Conservation (phyloP, 2,888 invertebrate genomes). For the Nycteola revayana region DNA sequence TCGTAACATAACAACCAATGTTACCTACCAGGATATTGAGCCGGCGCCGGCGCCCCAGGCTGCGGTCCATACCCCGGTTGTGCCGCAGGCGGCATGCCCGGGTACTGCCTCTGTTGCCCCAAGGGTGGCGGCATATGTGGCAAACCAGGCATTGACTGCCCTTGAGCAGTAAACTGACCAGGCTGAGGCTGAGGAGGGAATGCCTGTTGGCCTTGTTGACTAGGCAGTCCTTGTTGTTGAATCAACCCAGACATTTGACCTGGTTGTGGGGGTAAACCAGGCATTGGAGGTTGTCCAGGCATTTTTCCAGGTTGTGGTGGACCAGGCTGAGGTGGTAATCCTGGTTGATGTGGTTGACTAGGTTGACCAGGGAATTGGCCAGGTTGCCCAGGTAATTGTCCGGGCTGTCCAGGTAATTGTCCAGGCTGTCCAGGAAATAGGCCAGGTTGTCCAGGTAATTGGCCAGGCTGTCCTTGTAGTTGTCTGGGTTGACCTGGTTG, state of each 20-base stretch:
- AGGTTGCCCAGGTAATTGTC: constrained; percentile 24
- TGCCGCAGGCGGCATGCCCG: constrained; percentile 36
- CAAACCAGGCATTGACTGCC: constrained; percentile 24
- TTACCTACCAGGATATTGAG: constrained; percentile 53
- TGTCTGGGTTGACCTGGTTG: constrained; percentile 9
- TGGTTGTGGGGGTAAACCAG: constrained; percentile 17
- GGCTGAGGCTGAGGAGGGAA: constrained; percentile 16
- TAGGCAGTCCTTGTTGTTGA: constrained; percentile 4
- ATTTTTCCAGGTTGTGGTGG: constrained; percentile 17
- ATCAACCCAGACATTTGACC: constrained; percentile 18
- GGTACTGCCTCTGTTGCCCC: constrained; percentile 53
- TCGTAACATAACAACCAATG: too few species aligned
- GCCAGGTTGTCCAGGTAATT: constrained; percentile 24
- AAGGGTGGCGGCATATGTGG: constrained; percentile 74
- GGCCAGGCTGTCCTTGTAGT: constrained; percentile 22
- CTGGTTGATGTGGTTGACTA: too few species aligned
- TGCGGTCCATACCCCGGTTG: constrained; percentile 49
- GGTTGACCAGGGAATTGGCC: constrained; percentile 29
- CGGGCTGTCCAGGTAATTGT: constrained; percentile 23
- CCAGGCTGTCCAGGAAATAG: constrained; percentile 27
- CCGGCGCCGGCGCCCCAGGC: constrained; percentile 42
- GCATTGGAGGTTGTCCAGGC: not conserved
- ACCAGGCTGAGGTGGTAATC: constrained; percentile 28
- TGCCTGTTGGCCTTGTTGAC: constrained; percentile 5
- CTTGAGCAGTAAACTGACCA: constrained; percentile 11